These are phyloP conservation scores for Raphicerus campestris DNA, from an alignment of 2,113 vertebrate genomes.

Conservation along the genomic window DNA sequence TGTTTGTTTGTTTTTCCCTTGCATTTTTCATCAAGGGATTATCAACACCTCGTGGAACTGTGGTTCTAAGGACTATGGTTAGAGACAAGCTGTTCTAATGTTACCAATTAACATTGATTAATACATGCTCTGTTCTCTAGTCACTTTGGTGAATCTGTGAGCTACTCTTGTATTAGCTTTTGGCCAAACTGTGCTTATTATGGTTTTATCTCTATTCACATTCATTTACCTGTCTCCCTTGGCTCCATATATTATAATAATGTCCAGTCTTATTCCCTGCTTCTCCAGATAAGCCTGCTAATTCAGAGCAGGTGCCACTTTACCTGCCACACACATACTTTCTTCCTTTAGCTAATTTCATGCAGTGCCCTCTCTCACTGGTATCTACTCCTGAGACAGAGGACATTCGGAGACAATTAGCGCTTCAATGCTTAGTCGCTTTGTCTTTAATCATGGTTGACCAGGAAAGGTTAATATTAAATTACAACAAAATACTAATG, in stretches of 20 bases:
- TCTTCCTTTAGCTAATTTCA: not conserved
- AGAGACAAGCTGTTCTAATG: not conserved
- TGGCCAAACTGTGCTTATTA: not conserved
- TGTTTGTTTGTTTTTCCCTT: no score
- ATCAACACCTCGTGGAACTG: not conserved
- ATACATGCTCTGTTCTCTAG: not conserved
- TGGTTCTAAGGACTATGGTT: not conserved
- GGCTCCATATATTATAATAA: not conserved
- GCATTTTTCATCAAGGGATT: not conserved
- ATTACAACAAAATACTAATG: conserved; percentile 26
- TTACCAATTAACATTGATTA: not conserved
- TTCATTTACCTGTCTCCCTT: not conserved
- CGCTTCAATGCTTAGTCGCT: not conserved
- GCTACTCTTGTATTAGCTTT: not conserved
- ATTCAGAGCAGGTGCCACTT: not conserved
- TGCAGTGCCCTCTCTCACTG: not conserved
- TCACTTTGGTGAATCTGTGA: not conserved
- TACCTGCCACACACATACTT: not conserved
- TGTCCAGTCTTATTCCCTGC: not conserved
- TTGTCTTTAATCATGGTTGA: conserved; percentile 13
- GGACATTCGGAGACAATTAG: not conserved
- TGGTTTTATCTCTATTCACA: not conserved
- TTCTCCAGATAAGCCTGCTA: not conserved
- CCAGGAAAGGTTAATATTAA: conserved; percentile 34
- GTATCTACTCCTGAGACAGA: not conserved